Evolutionary conservation across 2,888 invertebrate genomes (phyloP).

Genomic region (Cataglyphis albicans): DNA sequence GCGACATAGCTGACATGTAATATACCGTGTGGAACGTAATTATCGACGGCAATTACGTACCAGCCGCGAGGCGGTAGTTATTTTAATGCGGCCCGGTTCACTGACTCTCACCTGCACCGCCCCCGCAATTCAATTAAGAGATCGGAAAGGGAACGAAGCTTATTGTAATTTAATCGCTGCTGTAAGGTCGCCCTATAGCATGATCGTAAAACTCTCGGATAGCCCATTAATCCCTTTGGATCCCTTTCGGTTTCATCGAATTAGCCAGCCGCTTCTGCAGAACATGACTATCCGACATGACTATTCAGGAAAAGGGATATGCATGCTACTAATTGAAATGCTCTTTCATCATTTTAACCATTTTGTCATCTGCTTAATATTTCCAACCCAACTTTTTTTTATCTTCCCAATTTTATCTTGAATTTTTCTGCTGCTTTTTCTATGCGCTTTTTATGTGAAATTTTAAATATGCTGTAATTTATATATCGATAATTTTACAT

Average conservation of each 20-base stretch:
- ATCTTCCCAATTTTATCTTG: background rate
- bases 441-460: background rate
- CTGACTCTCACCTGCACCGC: constrained; percentile 67
- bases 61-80: constrained; percentile 62
- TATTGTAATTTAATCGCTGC: constrained; percentile 75
- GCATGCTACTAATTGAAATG: constrained; percentile 23
- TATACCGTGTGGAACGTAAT: constrained; percentile 71
- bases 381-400: background rate
- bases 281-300: constrained; percentile 8
- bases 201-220: constrained; percentile 70
- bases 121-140: constrained; percentile 72
- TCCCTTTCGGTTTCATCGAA: constrained; percentile 60
- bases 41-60: constrained; percentile 65
- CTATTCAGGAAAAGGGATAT: background rate
- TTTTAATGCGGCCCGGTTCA: constrained; percentile 69
- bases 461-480: background rate
- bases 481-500: background rate
- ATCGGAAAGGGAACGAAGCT: constrained; percentile 61
- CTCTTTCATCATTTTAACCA: background rate
- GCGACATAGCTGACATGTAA: constrained; percentile 65
- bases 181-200: constrained; percentile 57
- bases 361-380: background rate
- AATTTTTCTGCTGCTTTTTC: background rate
- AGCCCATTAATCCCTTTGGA: constrained; percentile 66
- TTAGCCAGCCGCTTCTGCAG: constrained; percentile 51